Evolutionary conservation across 53 echinoderm and acorn worm species (phyloP).

Genomic region (Glandiceps talaboti): DNA sequence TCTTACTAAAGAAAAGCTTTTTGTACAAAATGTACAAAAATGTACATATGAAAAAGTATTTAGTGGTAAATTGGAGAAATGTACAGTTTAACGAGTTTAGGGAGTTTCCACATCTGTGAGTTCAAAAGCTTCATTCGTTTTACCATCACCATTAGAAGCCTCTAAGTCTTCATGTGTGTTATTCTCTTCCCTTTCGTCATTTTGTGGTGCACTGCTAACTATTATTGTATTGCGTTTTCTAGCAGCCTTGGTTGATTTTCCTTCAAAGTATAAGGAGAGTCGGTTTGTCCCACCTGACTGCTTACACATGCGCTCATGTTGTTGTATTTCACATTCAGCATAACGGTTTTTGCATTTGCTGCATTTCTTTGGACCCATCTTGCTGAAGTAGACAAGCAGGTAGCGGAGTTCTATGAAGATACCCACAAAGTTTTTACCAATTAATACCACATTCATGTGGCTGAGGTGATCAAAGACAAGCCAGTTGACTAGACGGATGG

Average conservation of each 20-base stretch:
- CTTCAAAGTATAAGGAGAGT: neutral
- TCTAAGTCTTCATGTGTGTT: neutral
- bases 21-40: too few relatives aligned
- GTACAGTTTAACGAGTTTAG: too few relatives aligned
- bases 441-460: neutral
- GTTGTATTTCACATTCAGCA: neutral
- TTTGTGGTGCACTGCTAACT: neutral
- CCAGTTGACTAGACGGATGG: neutral
- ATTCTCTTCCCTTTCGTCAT: neutral
- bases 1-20: too few relatives aligned
- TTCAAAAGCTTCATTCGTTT: neutral
- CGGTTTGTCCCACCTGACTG: neutral
- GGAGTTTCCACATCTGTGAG: too few relatives aligned
- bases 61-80: too few relatives aligned
- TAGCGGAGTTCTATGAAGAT: neutral
- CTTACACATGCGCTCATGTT: neutral
- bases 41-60: too few relatives aligned
- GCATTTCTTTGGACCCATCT: neutral
- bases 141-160: neutral
- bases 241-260: neutral
- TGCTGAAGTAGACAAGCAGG: neutral
- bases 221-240: neutral
- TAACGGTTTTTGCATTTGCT: neutral
- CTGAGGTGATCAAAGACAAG: neutral
- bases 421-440: neutral